A percentile compares a stretch with the other conserved stretches of the same genome.
Evolutionary conservation across 2,797 vertebrate genomes (phyloP).

Genomic region (Naso thynnoides): DNA sequence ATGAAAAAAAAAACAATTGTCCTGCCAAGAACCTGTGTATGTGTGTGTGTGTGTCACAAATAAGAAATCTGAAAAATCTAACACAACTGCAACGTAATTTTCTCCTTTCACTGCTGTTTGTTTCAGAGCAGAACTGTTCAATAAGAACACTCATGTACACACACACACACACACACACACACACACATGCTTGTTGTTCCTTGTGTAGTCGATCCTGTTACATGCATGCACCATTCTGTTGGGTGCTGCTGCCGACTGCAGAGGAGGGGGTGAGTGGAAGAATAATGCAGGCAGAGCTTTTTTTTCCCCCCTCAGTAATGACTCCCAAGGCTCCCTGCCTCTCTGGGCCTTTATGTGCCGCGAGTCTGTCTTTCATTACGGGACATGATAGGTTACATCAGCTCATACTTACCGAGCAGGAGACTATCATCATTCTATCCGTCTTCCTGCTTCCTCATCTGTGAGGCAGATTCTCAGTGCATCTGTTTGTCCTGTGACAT

Average conservation of each 20-base stretch:
- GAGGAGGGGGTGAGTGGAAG: neutral
- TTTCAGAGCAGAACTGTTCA: neutral
- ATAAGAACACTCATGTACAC: no score
- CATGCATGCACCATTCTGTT: neutral
- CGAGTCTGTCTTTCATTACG: conserved; percentile 69
- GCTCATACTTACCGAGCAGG: conserved; percentile 36
- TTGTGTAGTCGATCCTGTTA: conserved; percentile 9
- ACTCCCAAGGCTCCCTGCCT: conserved; percentile 49
- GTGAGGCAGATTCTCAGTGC: conserved; percentile 12
- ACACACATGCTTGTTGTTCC: neutral
- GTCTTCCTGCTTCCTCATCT: conserved; percentile 22
- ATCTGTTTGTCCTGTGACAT: conserved; percentile 8
- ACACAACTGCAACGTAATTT: neutral
- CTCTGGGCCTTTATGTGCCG: conserved; percentile 62
- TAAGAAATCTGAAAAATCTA: neutral
- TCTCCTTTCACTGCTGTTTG: neutral
- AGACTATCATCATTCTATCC: conserved; percentile 37
- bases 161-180: neutral
- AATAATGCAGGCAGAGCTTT: conserved; percentile 49
- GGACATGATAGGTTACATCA: conserved; percentile 58
- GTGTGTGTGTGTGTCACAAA: neutral
- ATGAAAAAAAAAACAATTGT: neutral
- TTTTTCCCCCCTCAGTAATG: conserved; percentile 59
- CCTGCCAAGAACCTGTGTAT: neutral
- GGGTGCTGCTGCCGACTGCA: neutral